Conservation (phyloP, 2,888 invertebrate species). For the Hyppa rectilinea region DNA sequence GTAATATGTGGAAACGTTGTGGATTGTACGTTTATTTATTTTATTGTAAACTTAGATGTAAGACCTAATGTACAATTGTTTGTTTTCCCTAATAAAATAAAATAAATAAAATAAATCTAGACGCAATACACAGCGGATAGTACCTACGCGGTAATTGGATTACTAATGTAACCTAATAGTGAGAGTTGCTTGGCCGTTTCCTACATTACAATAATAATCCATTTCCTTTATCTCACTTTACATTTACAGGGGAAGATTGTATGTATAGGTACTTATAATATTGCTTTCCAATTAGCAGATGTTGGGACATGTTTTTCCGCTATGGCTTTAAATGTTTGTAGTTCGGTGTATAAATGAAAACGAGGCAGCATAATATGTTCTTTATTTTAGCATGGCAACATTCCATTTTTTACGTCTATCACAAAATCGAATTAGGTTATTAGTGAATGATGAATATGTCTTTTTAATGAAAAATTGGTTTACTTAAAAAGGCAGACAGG, state of each 20-base stretch:
- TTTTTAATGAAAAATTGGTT: background rate
- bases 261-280: background rate
- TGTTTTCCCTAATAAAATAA: no score
- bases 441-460: no score
- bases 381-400: no score
- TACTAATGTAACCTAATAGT: conserved; percentile 55
- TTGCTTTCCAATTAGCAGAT: conserved; percentile 16
- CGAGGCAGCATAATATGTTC: no score
- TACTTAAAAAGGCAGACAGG: background rate
- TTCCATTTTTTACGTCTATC: no score
- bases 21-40: no score
- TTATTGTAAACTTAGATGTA: no score
- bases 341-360: no score
- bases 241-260: conserved; percentile 19
- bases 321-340: no score
- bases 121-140: conserved; percentile 5
- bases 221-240: conserved; percentile 48
- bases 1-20: no score
- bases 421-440: background rate
- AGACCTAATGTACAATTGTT: no score
- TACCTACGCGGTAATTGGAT: conserved; percentile 40
- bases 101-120: no score
- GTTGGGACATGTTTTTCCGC: background rate
- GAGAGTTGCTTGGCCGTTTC: conserved; percentile 41
- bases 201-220: conserved; percentile 52